These are phyloP conservation scores for Podiceps cristatus DNA, from an alignment of 2,113 vertebrate genomes.

Conservation along the genomic window DNA sequence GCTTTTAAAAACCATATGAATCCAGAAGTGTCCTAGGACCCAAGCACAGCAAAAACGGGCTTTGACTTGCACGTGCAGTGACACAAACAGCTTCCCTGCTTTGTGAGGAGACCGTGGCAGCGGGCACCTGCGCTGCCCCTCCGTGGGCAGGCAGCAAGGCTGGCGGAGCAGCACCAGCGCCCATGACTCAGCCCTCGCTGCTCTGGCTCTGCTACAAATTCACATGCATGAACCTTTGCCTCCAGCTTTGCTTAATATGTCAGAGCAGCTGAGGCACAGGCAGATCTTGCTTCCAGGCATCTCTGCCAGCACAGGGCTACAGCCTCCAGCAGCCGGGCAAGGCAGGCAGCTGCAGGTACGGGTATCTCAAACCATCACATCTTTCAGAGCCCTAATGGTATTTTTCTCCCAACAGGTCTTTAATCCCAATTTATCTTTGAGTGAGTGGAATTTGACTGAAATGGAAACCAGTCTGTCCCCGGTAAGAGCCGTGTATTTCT, in stretches of 20 bases:
- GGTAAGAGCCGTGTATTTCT: slow-evolving; percentile 71
- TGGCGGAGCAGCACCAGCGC: rapidly evolving
- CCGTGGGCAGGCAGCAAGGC: background rate
- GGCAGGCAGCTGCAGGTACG: background rate
- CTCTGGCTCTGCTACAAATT: background rate
- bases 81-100: background rate
- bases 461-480: slow-evolving; percentile 87
- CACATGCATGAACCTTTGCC: background rate
- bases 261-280: background rate
- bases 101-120: background rate
- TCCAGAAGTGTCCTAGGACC: background rate
- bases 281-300: background rate
- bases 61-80: background rate
- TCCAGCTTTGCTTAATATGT: rapidly evolving
- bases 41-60: background rate
- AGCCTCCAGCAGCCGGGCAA: background rate
- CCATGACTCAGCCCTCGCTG: background rate
- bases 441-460: slow-evolving; percentile 89
- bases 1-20: rapidly evolving
- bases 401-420: slow-evolving; percentile 78
- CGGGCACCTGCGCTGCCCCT: background rate
- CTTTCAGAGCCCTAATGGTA: background rate
- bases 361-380: background rate
- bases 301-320: background rate
- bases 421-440: slow-evolving; percentile 83